Evolutionary conservation across 2,888 invertebrate genomes (phyloP).

Genomic region (Drosophila buzzatii): DNA sequence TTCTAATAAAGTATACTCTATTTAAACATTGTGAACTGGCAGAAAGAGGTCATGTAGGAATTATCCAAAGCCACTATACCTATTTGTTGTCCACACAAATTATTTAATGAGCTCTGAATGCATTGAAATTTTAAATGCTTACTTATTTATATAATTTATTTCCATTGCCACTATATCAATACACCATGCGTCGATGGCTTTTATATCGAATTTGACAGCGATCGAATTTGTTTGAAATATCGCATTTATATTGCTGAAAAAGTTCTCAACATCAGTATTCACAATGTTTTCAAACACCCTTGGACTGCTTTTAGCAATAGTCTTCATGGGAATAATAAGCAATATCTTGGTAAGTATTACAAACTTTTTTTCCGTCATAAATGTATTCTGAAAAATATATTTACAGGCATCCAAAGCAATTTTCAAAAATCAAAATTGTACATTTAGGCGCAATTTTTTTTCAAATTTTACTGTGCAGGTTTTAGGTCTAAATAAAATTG

Average conservation of each 20-base stretch:
- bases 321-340: neutral
- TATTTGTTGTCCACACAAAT: too few relatives aligned
- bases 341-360: constrained; percentile 35
- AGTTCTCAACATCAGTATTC: constrained; percentile 1
- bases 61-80: too few relatives aligned
- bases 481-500: constrained; percentile 28
- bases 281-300: constrained; percentile 17
- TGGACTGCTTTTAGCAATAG: constrained; percentile 8
- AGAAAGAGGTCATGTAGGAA: too few relatives aligned
- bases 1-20: too few relatives aligned
- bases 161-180: neutral
- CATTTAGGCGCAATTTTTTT: constrained; percentile 39
- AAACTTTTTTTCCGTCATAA: neutral
- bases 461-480: constrained; percentile 55
- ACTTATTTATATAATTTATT: neutral
- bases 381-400: neutral
- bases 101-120: neutral
- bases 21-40: too few relatives aligned
- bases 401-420: constrained; percentile 43
- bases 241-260: constrained; percentile 1
- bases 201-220: neutral
- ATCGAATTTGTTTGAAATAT: neutral
- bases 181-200: constrained; percentile 12
- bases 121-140: neutral
- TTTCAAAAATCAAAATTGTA: constrained; percentile 48